A percentile compares a stretch with the other conserved stretches of the same genome.
These are phyloP conservation scores for Cryptus armator DNA, from an alignment of 2,888 invertebrate species.

Conservation along the genomic window DNA sequence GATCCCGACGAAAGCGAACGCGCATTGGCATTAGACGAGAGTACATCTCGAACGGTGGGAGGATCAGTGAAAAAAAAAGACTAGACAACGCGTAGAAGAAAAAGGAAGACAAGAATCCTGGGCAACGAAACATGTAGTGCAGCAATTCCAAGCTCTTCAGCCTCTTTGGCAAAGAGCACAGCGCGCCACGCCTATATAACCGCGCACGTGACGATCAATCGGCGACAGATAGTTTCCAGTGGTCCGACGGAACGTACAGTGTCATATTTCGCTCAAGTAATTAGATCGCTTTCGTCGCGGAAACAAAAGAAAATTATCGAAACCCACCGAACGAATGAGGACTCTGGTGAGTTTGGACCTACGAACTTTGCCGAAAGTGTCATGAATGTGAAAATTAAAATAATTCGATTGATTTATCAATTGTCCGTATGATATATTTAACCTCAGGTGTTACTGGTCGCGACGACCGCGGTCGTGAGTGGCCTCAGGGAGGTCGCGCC, in stretches of 20 bases:
- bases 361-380: neutral
- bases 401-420: too few relatives aligned
- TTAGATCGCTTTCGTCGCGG: neutral
- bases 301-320: neutral
- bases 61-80: neutral
- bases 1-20: conserved; percentile 22
- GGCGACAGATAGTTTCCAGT: conserved; percentile 62
- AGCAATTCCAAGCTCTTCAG: neutral
- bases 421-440: neutral
- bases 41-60: neutral
- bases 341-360: conserved; percentile 64
- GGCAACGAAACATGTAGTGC: neutral
- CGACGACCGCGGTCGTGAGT: conserved; percentile 69
- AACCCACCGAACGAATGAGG: conserved; percentile 39
- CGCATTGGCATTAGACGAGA: conserved; percentile 4
- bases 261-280: neutral
- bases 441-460: conserved; percentile 74
- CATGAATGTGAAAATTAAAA: neutral
- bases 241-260: conserved; percentile 10
- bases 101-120: conserved; percentile 53
- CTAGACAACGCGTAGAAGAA: neutral
- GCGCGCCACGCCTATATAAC: conserved; percentile 68
- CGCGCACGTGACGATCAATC: conserved; percentile 40
- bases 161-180: neutral
- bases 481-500: conserved; percentile 70